Conservation (phyloP, 1,140 invertebrate genomes). For the Hylyphantes graminicola region DNA sequence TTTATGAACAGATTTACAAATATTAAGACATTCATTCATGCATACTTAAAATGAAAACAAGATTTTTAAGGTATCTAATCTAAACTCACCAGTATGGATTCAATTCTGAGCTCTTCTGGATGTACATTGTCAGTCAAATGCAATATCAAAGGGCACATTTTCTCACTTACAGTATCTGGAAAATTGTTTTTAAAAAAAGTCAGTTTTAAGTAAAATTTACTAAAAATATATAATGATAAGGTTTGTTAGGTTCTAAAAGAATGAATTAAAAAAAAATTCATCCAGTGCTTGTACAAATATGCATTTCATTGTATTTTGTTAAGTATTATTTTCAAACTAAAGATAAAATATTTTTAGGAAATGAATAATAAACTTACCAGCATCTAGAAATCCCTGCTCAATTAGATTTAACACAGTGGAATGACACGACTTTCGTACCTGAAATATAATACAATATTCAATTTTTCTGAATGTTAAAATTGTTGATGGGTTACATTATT, state of each 20-base stretch:
- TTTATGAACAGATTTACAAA: not conserved
- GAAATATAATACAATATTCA: not conserved
- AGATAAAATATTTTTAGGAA: not conserved
- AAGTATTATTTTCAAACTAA: too few species aligned
- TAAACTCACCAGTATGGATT: constrained; percentile 71
- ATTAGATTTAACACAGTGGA: constrained; percentile 67
- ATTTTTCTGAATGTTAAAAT: not conserved
- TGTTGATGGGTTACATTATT: not conserved
- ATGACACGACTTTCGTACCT: constrained; percentile 69
- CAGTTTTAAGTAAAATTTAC: too few species aligned
- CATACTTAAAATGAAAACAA: not conserved
- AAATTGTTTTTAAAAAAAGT: not conserved
- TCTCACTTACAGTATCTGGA: constrained; percentile 72
- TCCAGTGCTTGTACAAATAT: too few species aligned
- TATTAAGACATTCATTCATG: not conserved
- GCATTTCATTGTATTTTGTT: too few species aligned
- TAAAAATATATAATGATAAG: too few species aligned
- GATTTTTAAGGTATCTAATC: too few species aligned
- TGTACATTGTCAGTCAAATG: constrained; percentile 69
- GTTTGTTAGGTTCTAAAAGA: too few species aligned
- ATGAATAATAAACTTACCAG: constrained; percentile 13
- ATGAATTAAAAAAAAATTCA: too few species aligned
- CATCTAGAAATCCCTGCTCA: constrained; percentile 62
- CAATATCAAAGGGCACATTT: constrained; percentile 74
- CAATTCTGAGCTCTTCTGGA: constrained; percentile 71